Conservation (phyloP, 2,888 invertebrate genomes). For the Trichacis sp. region DNA sequence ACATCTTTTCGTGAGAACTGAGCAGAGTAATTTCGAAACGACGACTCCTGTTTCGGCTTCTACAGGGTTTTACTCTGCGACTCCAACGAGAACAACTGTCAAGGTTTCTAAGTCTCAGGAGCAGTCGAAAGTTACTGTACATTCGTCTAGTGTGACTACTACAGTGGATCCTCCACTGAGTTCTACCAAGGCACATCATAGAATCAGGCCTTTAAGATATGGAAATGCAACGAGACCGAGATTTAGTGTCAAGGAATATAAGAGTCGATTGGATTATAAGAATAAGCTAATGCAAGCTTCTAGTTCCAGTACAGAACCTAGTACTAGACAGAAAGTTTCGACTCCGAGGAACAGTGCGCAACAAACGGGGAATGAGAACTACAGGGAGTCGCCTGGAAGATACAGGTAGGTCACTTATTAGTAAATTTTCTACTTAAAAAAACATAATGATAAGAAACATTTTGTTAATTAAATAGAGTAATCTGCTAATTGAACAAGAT, state of each 20-base stretch:
- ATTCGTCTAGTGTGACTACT: slow-evolving; percentile 41
- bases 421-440: too few relatives aligned
- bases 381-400: slow-evolving; percentile 52
- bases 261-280: slow-evolving; percentile 73
- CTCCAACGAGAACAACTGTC: slow-evolving; percentile 29
- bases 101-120: slow-evolving; percentile 26
- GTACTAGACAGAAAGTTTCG: slow-evolving; percentile 24
- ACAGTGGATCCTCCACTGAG: slow-evolving; percentile 29
- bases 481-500: too few relatives aligned
- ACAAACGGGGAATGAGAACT: slow-evolving; percentile 22
- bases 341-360: slow-evolving; percentile 28
- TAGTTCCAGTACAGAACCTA: slow-evolving; percentile 35
- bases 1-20: slow-evolving; percentile 56
- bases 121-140: slow-evolving; percentile 39
- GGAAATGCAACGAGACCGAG: slow-evolving; percentile 74
- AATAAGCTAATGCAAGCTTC: slow-evolving; percentile 43
- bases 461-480: too few relatives aligned
- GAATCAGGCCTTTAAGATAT: slow-evolving; percentile 58
- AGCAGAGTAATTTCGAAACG: slow-evolving; percentile 40
- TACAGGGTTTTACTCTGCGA: slow-evolving; percentile 15
- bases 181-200: slow-evolving; percentile 49
- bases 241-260: slow-evolving; percentile 84
- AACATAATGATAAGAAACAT: too few relatives aligned
- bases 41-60: slow-evolving; percentile 34
- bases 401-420: too few relatives aligned